Evolutionary conservation across 2,797 vertebrate species (phyloP).

Genomic region (Pristis pectinata): DNA sequence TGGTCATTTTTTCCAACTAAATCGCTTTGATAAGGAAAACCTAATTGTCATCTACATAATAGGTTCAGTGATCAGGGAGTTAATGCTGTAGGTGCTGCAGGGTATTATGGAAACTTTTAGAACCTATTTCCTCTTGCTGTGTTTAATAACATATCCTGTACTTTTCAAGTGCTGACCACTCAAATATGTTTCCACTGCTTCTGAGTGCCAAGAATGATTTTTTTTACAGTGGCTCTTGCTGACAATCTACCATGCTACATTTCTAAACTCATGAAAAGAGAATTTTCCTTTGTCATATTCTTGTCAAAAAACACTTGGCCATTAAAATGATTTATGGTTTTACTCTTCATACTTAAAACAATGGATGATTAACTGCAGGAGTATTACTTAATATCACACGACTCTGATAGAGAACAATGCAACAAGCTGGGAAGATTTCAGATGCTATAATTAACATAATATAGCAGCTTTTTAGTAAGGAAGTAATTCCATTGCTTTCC

Average conservation of each 20-base stretch:
- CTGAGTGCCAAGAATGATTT: not conserved
- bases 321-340: not conserved
- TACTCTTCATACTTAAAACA: not conserved
- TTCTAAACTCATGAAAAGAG: not conserved
- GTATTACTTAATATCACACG: not conserved
- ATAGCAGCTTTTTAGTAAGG: not conserved
- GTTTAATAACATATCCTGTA: constrained; percentile 14
- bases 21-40: not conserved
- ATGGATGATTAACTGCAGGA: not conserved
- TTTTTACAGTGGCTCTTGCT: not conserved
- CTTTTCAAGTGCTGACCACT: constrained; percentile 8
- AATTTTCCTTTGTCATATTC: not conserved
- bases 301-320: not conserved
- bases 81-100: not conserved
- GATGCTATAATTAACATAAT: not conserved
- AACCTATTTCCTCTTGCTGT: not conserved
- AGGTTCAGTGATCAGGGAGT: not conserved
- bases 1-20: not conserved
- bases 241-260: not conserved
- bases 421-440: not conserved
- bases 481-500: not conserved
- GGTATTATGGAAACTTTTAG: not conserved
- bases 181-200: not conserved
- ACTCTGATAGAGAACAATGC: not conserved
- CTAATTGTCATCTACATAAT: not conserved